These are phyloP conservation scores for Acrocephalus arundinaceus DNA, from an alignment of 2,113 vertebrate species.

Conservation along the genomic window DNA sequence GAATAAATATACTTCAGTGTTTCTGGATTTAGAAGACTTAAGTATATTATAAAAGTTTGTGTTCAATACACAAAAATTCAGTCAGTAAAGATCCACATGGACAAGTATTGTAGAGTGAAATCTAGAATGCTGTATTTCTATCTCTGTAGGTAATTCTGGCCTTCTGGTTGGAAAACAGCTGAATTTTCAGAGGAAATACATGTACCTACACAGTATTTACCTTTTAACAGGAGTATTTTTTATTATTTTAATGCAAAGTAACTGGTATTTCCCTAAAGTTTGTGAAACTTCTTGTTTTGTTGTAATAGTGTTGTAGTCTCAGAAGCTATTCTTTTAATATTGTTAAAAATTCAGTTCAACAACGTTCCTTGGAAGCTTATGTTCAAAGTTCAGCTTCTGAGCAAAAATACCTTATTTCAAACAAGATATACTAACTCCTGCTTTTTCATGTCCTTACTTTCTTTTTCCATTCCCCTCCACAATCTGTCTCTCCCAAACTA, in stretches of 20 bases:
- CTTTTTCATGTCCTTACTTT: neutral
- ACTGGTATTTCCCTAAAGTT: neutral
- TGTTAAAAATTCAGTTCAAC: neutral
- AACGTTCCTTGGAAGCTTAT: neutral
- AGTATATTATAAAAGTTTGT: neutral
- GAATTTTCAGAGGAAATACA: neutral
- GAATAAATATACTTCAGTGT: neutral
- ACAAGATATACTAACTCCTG: neutral
- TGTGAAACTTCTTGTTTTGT: neutral
- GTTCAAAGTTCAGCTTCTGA: neutral
- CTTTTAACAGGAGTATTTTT: neutral
- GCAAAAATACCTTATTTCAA: neutral
- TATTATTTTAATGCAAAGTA: neutral
- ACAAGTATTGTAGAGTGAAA: neutral
- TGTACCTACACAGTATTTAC: accelerated
- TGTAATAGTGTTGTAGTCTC: neutral
- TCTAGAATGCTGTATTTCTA: neutral
- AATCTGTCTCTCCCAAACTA: neutral
- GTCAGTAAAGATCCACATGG: neutral
- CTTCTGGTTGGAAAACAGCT: neutral
- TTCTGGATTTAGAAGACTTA: neutral
- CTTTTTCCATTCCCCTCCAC: neutral
- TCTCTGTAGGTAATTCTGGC: neutral
- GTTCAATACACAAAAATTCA: neutral
- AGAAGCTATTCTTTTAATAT: neutral